phyloP scores from a whole-genome alignment of 2,888 invertebrate species.

The Glyphotaelius pellucidus region DNA sequence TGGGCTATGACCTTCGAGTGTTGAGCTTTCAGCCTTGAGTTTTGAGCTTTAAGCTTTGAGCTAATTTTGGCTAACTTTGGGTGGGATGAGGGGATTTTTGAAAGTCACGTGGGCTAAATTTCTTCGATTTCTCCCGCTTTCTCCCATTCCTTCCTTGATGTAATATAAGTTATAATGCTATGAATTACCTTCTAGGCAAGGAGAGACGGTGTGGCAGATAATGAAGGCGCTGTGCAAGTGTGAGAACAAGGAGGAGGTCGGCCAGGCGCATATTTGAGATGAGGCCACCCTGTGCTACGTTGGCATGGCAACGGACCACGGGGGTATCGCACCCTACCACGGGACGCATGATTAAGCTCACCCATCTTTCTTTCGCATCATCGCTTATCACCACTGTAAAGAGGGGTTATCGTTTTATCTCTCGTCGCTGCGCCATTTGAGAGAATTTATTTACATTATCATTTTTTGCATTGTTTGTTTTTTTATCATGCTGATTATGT shows the following conservation, averaged over 20 bases:
- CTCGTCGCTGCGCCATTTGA: neutral
- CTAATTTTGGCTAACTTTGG: too few relatives aligned
- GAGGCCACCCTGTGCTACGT: conserved; percentile 59
- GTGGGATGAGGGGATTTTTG: too few relatives aligned
- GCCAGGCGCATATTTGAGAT: conserved; percentile 56
- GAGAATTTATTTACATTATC: neutral
- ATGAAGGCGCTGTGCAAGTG: neutral
- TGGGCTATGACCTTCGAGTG: too few relatives aligned
- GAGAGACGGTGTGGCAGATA: neutral
- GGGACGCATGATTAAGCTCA: conserved; percentile 49
- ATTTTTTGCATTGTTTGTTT: neutral
- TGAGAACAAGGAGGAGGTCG: neutral
- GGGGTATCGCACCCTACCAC: conserved; percentile 58
- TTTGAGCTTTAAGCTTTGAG: too few relatives aligned
- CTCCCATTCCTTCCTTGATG: neutral
- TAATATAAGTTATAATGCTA: neutral
- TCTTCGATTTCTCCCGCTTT: neutral
- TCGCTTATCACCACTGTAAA: neutral
- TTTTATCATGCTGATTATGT: neutral
- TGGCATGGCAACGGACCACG: conserved; percentile 59
- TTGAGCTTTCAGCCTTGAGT: neutral
- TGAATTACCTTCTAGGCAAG: conserved; percentile 30
- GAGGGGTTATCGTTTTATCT: neutral
- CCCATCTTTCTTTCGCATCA: neutral
- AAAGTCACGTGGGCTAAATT: too few relatives aligned